phyloP scores from a whole-genome alignment of 1,140 invertebrate species.

The Lerema accius region DNA sequence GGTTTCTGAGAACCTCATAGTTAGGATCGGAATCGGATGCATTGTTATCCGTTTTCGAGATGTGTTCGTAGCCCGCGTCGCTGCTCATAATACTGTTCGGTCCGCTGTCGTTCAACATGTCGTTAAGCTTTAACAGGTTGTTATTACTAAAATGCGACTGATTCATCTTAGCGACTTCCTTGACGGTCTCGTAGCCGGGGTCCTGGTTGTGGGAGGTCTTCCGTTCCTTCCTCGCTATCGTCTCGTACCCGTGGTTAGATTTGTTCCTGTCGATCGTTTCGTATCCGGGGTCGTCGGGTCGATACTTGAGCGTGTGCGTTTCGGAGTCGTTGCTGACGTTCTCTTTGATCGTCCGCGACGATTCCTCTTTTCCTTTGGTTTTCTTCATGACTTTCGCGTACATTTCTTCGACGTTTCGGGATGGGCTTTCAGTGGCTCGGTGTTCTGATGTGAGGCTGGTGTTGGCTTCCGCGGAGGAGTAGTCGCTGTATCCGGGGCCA shows the following conservation, averaged over 20 bases:
- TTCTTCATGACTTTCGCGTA: slow-evolving; percentile 93
- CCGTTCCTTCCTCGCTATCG: slow-evolving; percentile 74
- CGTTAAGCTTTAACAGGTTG: slow-evolving; percentile 63
- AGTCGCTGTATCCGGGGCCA: slow-evolving; percentile 60
- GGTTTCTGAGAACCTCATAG: slow-evolving; percentile 87
- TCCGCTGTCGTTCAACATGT: slow-evolving; percentile 76
- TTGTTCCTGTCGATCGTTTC: slow-evolving; percentile 78
- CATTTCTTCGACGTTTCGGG: slow-evolving; percentile 91
- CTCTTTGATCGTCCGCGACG: slow-evolving; percentile 54
- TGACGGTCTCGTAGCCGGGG: slow-evolving; percentile 86
- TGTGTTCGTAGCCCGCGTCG: slow-evolving; percentile 86
- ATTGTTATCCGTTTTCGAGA: slow-evolving; percentile 78
- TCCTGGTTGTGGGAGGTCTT: slow-evolving; percentile 75
- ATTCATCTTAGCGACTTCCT: slow-evolving; percentile 45
- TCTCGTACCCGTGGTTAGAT: slow-evolving; percentile 80
- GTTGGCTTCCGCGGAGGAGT: slow-evolving; percentile 69
- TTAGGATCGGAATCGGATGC: slow-evolving; percentile 87
- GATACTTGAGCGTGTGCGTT: slow-evolving; percentile 48
- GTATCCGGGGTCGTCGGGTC: slow-evolving; percentile 79
- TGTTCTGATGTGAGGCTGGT: slow-evolving; percentile 77
- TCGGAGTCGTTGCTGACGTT: slow-evolving; percentile 43
- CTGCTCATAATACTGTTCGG: slow-evolving; percentile 83
- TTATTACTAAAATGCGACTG: slow-evolving; percentile 53
- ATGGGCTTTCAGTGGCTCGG: slow-evolving; percentile 84
- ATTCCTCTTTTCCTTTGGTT: slow-evolving; percentile 75